Percentiles rank a stretch among this genome's conserved stretches.
These are phyloP conservation scores for Cylas formicarius DNA, from an alignment of 1,140 invertebrate species.

Conservation along the genomic window DNA sequence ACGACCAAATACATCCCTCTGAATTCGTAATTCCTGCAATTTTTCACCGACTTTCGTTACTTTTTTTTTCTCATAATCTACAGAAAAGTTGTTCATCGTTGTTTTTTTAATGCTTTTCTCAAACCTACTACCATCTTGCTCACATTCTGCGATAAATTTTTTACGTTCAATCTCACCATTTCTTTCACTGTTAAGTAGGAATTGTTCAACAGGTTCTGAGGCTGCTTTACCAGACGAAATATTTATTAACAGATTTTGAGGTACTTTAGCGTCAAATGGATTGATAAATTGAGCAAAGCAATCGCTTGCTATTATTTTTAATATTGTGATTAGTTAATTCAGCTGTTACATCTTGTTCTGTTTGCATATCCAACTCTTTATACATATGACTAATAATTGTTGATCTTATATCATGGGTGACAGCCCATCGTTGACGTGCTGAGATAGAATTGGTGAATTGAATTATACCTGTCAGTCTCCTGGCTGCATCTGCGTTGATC, in stretches of 20 bases:
- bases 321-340: conserved; percentile 24
- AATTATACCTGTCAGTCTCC: conserved; percentile 22
- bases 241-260: conserved; percentile 26
- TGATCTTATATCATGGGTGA: conserved; percentile 26
- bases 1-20: too few species aligned
- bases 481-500: conserved; percentile 28
- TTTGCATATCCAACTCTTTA: conserved; percentile 9
- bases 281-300: conserved; percentile 23
- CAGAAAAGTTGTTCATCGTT: too few species aligned
- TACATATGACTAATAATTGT: conserved; percentile 26
- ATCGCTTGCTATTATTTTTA: conserved; percentile 21
- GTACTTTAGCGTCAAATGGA: conserved; percentile 21
- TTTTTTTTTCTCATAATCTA: too few species aligned
- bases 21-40: too few species aligned
- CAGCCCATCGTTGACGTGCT: conserved; percentile 28
- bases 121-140: too few species aligned
- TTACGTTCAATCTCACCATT: conserved; percentile 19
- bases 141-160: too few species aligned
- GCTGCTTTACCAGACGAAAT: conserved; percentile 29
- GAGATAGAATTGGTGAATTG: conserved; percentile 30
- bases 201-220: conserved; percentile 21
- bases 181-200: conserved; percentile 27
- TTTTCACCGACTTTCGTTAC: too few species aligned
- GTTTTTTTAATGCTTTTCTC: too few species aligned
- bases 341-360: conserved; percentile 23